Conservation (phyloP, 2,888 invertebrate species). For the Lymantria dispar region DNA sequence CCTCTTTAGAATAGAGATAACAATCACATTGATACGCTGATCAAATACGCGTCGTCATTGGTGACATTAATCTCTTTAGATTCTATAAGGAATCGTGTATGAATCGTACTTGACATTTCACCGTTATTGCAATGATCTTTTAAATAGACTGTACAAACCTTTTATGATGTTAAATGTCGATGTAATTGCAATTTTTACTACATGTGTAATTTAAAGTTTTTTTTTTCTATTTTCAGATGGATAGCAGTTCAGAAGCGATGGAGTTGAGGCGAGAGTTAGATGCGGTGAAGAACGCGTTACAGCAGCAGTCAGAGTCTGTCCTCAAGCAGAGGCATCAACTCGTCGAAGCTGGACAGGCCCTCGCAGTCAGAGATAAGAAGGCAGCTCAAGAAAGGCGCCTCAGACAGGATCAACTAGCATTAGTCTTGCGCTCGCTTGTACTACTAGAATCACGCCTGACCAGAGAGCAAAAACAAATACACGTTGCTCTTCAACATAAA, state of each 20-base stretch:
- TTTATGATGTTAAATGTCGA: conserved; percentile 28
- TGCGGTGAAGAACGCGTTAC: conserved; percentile 85
- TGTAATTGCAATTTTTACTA: conserved; percentile 19
- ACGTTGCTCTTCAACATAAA: conserved; percentile 85
- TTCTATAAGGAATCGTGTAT: conserved; percentile 41
- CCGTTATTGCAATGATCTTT: conserved; percentile 33
- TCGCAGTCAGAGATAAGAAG: conserved; percentile 83
- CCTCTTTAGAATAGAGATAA: conserved; percentile 28
- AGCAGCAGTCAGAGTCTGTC: conserved; percentile 84
- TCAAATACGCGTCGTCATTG: conserved; percentile 40
- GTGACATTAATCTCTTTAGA: conserved; percentile 38
- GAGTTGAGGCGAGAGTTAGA: conserved; percentile 84
- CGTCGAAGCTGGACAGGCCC: conserved; percentile 83
- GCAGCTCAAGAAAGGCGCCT: conserved; percentile 83
- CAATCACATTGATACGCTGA: conserved; percentile 31
- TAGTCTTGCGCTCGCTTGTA: conserved; percentile 86
- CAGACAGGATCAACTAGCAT: conserved; percentile 87
- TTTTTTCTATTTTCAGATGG: conserved; percentile 83
- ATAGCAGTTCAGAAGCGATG: conserved; percentile 84
- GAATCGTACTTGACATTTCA: conserved; percentile 63
- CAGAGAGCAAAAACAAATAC: conserved; percentile 88
- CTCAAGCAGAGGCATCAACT: conserved; percentile 86
- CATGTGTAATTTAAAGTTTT: conserved; percentile 19
- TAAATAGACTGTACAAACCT: conserved; percentile 29
- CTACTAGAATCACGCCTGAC: conserved; percentile 87